phyloP scores from a whole-genome alignment of 2,797 vertebrate genomes.

The Halcyon chelicuti region DNA sequence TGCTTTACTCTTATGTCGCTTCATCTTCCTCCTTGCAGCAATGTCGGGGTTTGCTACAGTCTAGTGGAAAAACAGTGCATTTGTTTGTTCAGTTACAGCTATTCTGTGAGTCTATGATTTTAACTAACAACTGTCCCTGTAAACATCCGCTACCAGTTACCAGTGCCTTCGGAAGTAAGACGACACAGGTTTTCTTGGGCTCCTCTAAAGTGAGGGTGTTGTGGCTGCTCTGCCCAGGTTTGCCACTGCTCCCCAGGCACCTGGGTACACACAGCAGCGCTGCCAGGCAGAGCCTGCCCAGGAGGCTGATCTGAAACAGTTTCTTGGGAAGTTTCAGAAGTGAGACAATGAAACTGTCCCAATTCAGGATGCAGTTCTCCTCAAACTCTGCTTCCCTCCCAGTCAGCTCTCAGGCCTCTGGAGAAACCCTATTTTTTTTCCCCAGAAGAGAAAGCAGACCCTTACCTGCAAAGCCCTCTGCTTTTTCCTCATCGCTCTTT shows the following conservation, averaged over 20 bases:
- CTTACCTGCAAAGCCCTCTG: conserved; percentile 91
- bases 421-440: neutral
- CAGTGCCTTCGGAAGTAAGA: no score
- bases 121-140: no score
- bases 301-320: neutral
- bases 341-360: neutral
- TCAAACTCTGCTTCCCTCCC: neutral
- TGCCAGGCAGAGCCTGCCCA: neutral
- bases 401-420: neutral
- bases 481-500: conserved; percentile 87
- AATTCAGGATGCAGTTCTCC: neutral
- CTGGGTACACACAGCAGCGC: rapidly evolving
- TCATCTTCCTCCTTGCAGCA: conserved; percentile 95
- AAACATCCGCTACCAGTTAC: no score
- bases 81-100: neutral
- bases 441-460: neutral
- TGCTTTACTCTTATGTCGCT: conserved; percentile 93
- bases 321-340: neutral
- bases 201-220: neutral
- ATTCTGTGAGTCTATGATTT: neutral
- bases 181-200: rapidly evolving
- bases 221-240: neutral
- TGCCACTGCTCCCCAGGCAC: neutral
- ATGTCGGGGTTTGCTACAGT: conserved; percentile 93
- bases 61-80: conserved; percentile 68